Evolutionary conservation across 2,888 invertebrate genomes (phyloP).

Genomic region (Drosophila pseudotalamancana): DNA sequence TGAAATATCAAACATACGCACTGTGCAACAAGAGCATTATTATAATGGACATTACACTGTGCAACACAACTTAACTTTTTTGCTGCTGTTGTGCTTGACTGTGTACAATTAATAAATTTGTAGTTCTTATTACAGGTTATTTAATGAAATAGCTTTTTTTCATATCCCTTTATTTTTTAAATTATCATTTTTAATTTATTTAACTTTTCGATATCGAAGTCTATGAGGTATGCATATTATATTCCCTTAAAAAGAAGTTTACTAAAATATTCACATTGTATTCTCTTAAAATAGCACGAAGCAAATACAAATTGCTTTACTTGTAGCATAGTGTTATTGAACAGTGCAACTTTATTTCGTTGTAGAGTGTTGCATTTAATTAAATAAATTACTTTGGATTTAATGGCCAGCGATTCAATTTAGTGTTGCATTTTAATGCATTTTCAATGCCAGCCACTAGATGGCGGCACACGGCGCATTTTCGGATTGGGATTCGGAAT

Average conservation of each 20-base stretch:
- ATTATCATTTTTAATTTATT: no score
- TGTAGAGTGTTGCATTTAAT: slow-evolving; percentile 39
- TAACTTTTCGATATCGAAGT: no score
- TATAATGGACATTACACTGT: slow-evolving; percentile 24
- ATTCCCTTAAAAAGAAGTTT: no score
- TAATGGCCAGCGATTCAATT: slow-evolving; percentile 44
- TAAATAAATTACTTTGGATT: slow-evolving; percentile 52
- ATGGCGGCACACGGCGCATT: slow-evolving; percentile 10
- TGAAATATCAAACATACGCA: slow-evolving; percentile 50
- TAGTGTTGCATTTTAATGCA: slow-evolving; percentile 37
- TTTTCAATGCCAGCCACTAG: slow-evolving; percentile 36
- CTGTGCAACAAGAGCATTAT: slow-evolving; percentile 26
- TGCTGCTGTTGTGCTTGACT: no score
- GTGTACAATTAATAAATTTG: no score
- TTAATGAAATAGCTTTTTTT: no score
- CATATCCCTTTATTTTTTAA: no score
- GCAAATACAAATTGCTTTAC: background rate
- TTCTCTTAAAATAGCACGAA: background rate
- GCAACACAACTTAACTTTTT: background rate
- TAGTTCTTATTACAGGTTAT: no score
- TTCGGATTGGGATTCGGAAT: slow-evolving; percentile 10
- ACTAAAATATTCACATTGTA: background rate
- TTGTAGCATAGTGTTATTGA: background rate
- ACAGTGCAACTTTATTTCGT: slow-evolving; percentile 31
- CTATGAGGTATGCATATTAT: no score